phyloP scores from a whole-genome alignment of 2,113 vertebrate genomes.

The Phalacrocorax pelagicus region DNA sequence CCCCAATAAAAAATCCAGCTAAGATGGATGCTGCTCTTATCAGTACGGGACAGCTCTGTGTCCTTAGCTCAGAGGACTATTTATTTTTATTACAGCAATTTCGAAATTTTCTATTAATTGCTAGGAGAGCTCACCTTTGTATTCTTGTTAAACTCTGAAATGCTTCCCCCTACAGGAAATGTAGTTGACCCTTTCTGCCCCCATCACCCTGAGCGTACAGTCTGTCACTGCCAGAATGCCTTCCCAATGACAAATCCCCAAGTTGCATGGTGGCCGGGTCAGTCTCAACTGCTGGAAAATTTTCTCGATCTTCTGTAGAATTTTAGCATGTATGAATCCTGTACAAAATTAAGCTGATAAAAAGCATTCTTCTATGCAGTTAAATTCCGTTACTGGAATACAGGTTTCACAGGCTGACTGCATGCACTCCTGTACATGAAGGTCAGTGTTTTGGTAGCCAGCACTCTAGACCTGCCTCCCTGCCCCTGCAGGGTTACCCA shows the following conservation, averaged over 20 bases:
- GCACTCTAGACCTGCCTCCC: not conserved
- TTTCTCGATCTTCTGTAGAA: not conserved
- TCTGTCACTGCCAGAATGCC: not conserved
- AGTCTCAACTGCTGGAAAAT: not conserved
- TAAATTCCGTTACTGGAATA: not conserved
- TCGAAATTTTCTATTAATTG: not conserved
- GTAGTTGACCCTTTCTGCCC: not conserved
- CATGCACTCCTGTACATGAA: not conserved
- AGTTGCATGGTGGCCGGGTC: not conserved
- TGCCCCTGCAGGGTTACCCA: not conserved
- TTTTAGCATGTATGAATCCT: not conserved
- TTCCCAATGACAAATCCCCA: not conserved
- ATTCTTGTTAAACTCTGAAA: not conserved
- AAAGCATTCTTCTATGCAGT: not conserved
- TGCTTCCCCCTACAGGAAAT: not conserved
- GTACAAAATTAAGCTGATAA: not conserved
- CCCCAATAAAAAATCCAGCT: not conserved
- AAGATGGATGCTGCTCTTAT: not conserved
- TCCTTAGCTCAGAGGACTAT: not conserved
- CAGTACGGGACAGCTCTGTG: not conserved
- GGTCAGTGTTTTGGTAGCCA: not conserved
- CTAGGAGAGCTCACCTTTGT: not conserved
- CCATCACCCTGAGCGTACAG: fast-evolving
- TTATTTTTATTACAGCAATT: not conserved
- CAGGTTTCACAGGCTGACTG: not conserved